These are phyloP conservation scores for Drosophila sulfurigaster DNA, from an alignment of 1,140 invertebrate species.

Conservation along the genomic window DNA sequence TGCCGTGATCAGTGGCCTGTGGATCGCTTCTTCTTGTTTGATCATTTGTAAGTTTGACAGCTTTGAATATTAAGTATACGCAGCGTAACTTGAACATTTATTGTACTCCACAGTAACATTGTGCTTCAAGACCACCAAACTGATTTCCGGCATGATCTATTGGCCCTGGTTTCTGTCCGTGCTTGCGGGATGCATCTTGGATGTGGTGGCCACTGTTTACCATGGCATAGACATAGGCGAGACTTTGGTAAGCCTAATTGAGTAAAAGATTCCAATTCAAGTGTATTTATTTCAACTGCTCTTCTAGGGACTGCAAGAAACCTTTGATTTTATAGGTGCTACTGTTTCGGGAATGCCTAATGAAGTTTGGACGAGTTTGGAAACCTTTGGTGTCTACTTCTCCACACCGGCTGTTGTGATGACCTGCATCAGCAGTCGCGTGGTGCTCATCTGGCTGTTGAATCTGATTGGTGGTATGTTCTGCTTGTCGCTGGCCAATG, in stretches of 20 bases:
- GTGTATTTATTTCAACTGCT: neutral
- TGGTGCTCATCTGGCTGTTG: slow-evolving; percentile 72
- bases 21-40: slow-evolving; percentile 69
- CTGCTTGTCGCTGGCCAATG: slow-evolving; percentile 67
- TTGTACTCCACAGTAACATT: slow-evolving; percentile 54
- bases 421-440: slow-evolving; percentile 61
- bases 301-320: slow-evolving; percentile 37
- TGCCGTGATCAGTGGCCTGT: slow-evolving; percentile 72
- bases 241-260: slow-evolving; percentile 53
- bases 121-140: slow-evolving; percentile 71
- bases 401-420: slow-evolving; percentile 71
- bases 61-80: no score
- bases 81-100: neutral
- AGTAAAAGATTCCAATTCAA: neutral
- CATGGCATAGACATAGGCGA: slow-evolving; percentile 64
- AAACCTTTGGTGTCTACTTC: slow-evolving; percentile 65
- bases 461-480: slow-evolving; percentile 74
- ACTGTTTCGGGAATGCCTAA: neutral
- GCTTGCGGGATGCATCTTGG: slow-evolving; percentile 63
- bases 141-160: slow-evolving; percentile 66
- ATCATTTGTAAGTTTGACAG: slow-evolving; percentile 61
- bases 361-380: neutral
- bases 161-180: slow-evolving; percentile 81
- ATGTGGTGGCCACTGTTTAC: slow-evolving; percentile 76
- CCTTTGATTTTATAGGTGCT: slow-evolving; percentile 54